phyloP scores from a whole-genome alignment of 2,888 invertebrate genomes.

The Phaonia tiefii region DNA sequence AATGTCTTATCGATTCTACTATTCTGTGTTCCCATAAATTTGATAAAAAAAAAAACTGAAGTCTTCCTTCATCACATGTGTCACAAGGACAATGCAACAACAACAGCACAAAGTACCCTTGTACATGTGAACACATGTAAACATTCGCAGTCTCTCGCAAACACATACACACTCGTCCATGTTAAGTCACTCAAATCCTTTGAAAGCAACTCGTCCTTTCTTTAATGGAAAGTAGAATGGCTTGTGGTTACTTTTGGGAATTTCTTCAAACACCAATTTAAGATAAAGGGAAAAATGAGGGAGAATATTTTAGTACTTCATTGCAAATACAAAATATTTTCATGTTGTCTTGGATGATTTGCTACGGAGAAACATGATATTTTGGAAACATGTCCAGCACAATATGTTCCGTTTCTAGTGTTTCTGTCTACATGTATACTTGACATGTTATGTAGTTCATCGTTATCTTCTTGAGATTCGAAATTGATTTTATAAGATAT shows the following conservation, averaged over 20 bases:
- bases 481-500: no score
- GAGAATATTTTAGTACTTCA: conserved; percentile 1
- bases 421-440: conserved; percentile 25
- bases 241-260: conserved; percentile 17
- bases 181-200: conserved; percentile 14
- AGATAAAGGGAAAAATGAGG: background rate
- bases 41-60: background rate
- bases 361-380: conserved; percentile 17
- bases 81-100: background rate
- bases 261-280: background rate
- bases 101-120: background rate
- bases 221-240: conserved; percentile 18
- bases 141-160: background rate
- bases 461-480: no score
- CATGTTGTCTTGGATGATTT: conserved; percentile 12
- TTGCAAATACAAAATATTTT: conserved; percentile 9
- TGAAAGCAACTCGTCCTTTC: background rate
- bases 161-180: conserved; percentile 4
- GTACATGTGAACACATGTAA: no score
- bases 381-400: background rate
- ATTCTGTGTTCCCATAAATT: background rate
- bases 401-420: conserved; percentile 18
- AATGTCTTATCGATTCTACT: conserved; percentile 3
- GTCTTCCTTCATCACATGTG: conserved; percentile 20
- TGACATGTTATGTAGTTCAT: no score